Conservation (phyloP, 1,140 invertebrate genomes). For the Bradysia coprophila region DNA sequence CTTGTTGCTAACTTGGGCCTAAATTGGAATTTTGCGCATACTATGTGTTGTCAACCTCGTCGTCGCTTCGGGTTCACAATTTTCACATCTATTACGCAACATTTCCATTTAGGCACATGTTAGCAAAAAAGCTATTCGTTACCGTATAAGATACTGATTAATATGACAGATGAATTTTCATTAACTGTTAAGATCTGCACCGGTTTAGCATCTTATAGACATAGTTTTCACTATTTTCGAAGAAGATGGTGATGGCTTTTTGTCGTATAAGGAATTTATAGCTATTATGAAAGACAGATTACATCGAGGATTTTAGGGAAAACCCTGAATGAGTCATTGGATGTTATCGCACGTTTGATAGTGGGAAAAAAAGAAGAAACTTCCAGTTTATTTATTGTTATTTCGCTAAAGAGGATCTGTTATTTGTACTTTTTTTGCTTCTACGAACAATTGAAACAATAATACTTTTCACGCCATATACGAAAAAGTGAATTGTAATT, state of each 20-base stretch:
- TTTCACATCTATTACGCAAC: no score
- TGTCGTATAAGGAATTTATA: slow-evolving; percentile 96
- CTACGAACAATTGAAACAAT: background rate
- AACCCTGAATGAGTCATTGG: slow-evolving; percentile 6
- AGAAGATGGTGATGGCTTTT: slow-evolving; percentile 88
- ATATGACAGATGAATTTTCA: slow-evolving; percentile 88
- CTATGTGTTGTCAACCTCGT: no score
- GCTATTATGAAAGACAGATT: slow-evolving; percentile 96
- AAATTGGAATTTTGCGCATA: no score
- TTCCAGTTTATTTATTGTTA: background rate
- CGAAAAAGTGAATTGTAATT: background rate
- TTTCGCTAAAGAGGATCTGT: background rate
- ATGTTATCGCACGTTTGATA: slow-evolving; percentile 7
- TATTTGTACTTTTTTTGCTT: background rate
- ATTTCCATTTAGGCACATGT: no score
- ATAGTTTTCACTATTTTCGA: slow-evolving; percentile 97
- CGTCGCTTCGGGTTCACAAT: no score
- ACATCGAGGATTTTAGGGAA: slow-evolving; percentile 86
- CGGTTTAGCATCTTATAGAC: slow-evolving; percentile 73
- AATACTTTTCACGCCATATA: background rate
- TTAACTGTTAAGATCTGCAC: slow-evolving; percentile 93
- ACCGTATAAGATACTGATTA: slow-evolving; percentile 44
- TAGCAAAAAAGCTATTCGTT: background rate
- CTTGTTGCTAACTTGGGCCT: no score
- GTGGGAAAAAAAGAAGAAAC: slow-evolving; percentile 1